Base-by-base conservation (phyloP, 1,140 invertebrate species). In the Steinernema feltiae region DNA sequence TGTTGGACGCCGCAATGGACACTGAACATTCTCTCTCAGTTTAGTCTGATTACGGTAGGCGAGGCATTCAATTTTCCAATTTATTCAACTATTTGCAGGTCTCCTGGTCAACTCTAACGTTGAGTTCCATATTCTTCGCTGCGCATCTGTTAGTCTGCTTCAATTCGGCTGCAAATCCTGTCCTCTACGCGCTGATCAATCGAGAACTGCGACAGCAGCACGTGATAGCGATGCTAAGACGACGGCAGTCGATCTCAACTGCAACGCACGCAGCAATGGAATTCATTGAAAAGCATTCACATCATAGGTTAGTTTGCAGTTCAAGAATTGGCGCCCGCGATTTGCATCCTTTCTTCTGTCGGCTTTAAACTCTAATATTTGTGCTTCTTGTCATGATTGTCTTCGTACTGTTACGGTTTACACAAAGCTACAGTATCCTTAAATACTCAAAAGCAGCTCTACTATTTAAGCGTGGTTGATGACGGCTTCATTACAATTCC, bases 1-100 rank as follows among this genome's bases (percentile, higher is more conserved):
- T 86, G 83, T 69, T 85, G 83, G 83, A 81, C 83, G 18, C 84
- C 84, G n/a, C 81, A 85, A 53, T 86, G 84, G 84, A 69, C 80
- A 1, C 31, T 86, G n/a, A 85, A 83, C 29, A 80, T 85, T 27
- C 78, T 84, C 70, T 73, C 76, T 2, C 79, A 85, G 53, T 81
- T 84, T 31, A 72, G 82, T 29, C 35, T 83, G 31, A 72, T 83
- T 41, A 71, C 78, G 27, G 83, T 84, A 63, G 79, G 76, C 69
- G 31, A 30, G 17, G 17, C 2, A 69, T 41, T 48, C n/a, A n/a
- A n/a, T n/a, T n/a, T 32, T 27, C 30, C 27, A n/a, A 27, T 27
- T 77, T 32, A 41, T 21, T 18, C 30, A 15, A 73, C 72, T 76
- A 79, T 30, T 30, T 73, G 32, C 69, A 78, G 3, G 73, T 73